Evolutionary conservation across 2,113 vertebrate genomes (phyloP).

Genomic region (Phylloscopus whistleri): DNA sequence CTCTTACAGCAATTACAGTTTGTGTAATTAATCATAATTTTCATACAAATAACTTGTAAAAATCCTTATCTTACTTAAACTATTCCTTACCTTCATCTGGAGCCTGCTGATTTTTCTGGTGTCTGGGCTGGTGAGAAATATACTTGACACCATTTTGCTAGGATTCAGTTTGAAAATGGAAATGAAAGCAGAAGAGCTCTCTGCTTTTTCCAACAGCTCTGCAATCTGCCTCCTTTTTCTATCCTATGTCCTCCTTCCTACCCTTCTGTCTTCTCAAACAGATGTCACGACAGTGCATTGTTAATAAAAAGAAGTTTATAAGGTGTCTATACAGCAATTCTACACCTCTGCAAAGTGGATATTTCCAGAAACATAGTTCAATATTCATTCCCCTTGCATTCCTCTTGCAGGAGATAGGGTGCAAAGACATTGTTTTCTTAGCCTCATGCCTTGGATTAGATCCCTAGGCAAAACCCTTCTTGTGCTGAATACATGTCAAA

Average conservation of each 20-base stretch:
- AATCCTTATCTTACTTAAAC: background rate
- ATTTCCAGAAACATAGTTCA: background rate
- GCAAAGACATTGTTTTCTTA: background rate
- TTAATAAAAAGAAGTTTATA: background rate
- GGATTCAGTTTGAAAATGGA: background rate
- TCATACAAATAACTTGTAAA: background rate
- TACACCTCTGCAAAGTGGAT: background rate
- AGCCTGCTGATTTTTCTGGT: background rate
- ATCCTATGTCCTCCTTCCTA: background rate
- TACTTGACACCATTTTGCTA: background rate
- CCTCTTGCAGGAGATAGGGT: background rate
- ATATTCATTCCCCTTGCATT: background rate
- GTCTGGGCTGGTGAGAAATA: background rate
- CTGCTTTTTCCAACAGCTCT: background rate
- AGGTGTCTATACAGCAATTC: background rate
- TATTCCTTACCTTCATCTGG: background rate
- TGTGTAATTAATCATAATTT: background rate
- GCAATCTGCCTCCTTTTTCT: background rate
- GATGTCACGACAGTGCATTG: background rate
- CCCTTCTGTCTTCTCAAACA: background rate
- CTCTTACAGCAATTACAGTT: background rate
- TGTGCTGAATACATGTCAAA: background rate
- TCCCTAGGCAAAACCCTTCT: background rate
- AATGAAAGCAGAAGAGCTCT: background rate
- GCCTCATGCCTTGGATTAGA: background rate